Conservation (phyloP, 2,797 vertebrate species). For the Sebastes taczanowskii region DNA sequence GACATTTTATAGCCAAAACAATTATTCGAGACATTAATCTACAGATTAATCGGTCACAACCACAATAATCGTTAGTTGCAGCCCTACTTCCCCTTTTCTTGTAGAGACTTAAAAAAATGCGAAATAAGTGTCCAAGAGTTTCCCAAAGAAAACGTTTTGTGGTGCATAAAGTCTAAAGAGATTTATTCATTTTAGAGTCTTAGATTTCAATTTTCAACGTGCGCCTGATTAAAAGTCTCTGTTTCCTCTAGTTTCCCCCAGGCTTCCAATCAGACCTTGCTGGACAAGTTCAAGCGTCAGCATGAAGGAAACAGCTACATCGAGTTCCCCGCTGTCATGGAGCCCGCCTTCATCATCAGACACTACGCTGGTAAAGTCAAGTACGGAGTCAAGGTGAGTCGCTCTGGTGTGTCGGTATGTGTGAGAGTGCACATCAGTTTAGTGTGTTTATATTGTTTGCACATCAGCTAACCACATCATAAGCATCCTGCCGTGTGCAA, state of each 20-base stretch:
- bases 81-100: neutral
- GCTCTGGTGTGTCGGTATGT: neutral
- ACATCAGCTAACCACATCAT: neutral
- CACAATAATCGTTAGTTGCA: too few relatives aligned
- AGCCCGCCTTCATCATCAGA: constrained; percentile 95
- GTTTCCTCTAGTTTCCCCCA: constrained; percentile 89
- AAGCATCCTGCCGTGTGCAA: neutral
- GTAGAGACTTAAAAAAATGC: neutral
- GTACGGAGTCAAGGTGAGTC: constrained; percentile 92
- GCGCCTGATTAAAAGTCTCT: neutral
- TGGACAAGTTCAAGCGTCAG: constrained; percentile 96
- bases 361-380: constrained; percentile 98
- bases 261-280: constrained; percentile 94
- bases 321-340: constrained; percentile 96
- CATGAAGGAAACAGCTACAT: constrained; percentile 95
- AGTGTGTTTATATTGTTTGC: neutral
- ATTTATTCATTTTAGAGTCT: neutral
- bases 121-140: neutral
- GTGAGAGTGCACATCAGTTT: neutral
- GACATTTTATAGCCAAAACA: too few relatives aligned
- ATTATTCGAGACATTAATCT: too few relatives aligned
- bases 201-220: neutral
- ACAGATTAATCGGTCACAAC: too few relatives aligned
- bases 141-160: neutral
- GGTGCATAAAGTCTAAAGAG: neutral